phyloP scores from a whole-genome alignment of 2,888 invertebrate species.

The Chymomyza procnemis region DNA sequence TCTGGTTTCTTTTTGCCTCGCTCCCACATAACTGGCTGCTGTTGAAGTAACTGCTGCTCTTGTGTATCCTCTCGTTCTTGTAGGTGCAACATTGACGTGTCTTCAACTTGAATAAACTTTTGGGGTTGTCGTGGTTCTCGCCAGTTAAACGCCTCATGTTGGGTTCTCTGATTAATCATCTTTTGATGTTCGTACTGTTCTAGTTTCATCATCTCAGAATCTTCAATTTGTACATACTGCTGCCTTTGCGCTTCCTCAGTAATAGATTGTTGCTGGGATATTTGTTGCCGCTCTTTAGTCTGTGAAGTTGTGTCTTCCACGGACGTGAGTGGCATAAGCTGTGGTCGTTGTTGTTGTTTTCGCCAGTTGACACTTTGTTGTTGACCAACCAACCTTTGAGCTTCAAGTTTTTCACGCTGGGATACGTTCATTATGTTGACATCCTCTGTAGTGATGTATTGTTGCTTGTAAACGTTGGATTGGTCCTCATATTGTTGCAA shows the following conservation, averaged over 20 bases:
- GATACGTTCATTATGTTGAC: conserved; percentile 76
- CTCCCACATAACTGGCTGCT: conserved; percentile 77
- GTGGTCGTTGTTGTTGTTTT: conserved; percentile 56
- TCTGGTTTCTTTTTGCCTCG: conserved; percentile 74
- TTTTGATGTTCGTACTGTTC: conserved; percentile 67
- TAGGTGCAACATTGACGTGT: conserved; percentile 61
- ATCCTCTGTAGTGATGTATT: conserved; percentile 75
- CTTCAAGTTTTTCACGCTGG: conserved; percentile 74
- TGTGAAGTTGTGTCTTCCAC: conserved; percentile 62
- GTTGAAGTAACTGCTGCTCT: conserved; percentile 64
- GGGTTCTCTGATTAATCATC: conserved; percentile 49
- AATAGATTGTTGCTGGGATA: conserved; percentile 67
- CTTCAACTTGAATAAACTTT: conserved; percentile 69
- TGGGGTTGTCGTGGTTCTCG: conserved; percentile 73
- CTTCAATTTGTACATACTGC: conserved; percentile 66
- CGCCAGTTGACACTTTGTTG: conserved; percentile 76
- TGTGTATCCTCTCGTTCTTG: conserved; percentile 69
- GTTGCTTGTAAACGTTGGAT: conserved; percentile 62
- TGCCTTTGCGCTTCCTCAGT: conserved; percentile 64
- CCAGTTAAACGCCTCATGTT: conserved; percentile 68
- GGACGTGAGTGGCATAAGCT: conserved; percentile 62
- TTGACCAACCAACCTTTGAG: conserved; percentile 71
- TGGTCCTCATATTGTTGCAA: conserved; percentile 68
- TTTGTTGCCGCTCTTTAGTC: conserved; percentile 50
- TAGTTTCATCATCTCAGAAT: conserved; percentile 68